Evolutionary conservation across 2,888 invertebrate genomes (phyloP), one percentile per base, ranked within the genome.

Genomic region (Torymus auratus): DNA sequence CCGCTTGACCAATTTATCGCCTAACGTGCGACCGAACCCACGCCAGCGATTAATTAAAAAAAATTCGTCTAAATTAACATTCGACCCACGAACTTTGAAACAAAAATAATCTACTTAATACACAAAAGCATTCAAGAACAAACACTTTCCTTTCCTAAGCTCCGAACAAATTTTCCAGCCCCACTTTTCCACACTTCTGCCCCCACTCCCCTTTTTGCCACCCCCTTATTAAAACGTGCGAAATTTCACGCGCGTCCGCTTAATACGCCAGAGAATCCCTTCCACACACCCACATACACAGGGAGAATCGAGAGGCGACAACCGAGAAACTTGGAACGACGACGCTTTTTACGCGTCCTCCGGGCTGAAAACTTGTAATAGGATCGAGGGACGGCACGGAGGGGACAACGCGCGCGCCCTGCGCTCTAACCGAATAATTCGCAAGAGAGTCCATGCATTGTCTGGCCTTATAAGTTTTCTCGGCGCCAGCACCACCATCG

Each of bases 321-420:
- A 13, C 1, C 53, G 60, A 72, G 72, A 72, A 78, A 78, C 60
- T 73, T 60, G 72, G 15, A 53, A 28, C 15, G 41, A 15, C 15
- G 79, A 4, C 83, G 80, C 52, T 79, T 79, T 79, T 79, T 75
- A 65, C 70, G 65, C 79, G 69, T 64, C 65, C 72, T 78, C n/a
- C 60, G 65, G 64, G 72, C n/a, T 58, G 77, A 68, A 84, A 83
- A 84, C 81, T 83, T 85, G 81, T 83, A 85, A 85, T 80, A 71
- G 75, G 82, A 61, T 17, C 67, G 53, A 68, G 28, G 13, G 69
- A 41, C 11, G 15, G 50, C 17, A 0, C 14, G 11, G 28, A 41
- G 14, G 41, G 15, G 28, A 50, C 11, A 55, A 15, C 14, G n/a
- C 2, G 41, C n/a, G n/a, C n/a, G n/a, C n/a, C n/a, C 41, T 41